phyloP scores from a whole-genome alignment of 2,888 invertebrate genomes.

The Platycheirus albimanus region DNA sequence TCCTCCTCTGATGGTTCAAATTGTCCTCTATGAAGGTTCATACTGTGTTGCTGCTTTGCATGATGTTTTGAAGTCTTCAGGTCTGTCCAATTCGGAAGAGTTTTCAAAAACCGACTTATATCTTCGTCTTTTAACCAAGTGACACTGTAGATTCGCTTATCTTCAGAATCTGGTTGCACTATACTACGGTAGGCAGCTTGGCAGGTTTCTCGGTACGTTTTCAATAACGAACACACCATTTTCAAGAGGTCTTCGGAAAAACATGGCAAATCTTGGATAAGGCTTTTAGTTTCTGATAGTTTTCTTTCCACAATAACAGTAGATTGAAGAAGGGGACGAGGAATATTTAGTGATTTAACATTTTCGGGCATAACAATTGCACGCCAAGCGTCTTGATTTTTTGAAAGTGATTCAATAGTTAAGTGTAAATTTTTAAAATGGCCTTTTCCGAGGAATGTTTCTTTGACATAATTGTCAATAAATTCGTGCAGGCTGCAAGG shows the following conservation, averaged over 20 bases:
- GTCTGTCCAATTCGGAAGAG: constrained; percentile 91
- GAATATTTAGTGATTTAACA: constrained; percentile 85
- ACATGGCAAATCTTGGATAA: constrained; percentile 88
- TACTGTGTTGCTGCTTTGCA: constrained; percentile 77
- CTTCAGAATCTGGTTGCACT: constrained; percentile 90
- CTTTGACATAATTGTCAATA: constrained; percentile 93
- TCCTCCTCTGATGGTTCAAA: constrained; percentile 87
- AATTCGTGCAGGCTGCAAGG: constrained; percentile 92
- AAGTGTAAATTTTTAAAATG: constrained; percentile 84
- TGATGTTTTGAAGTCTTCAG: constrained; percentile 83
- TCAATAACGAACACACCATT: constrained; percentile 88
- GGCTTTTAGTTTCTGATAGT: constrained; percentile 85
- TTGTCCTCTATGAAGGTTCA: constrained; percentile 79
- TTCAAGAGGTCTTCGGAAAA: constrained; percentile 90
- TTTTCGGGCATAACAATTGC: constrained; percentile 88
- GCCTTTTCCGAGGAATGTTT: constrained; percentile 92
- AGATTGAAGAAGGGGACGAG: constrained; percentile 88
- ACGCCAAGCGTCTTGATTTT: constrained; percentile 91
- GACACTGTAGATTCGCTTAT: constrained; percentile 91
- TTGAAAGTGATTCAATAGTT: constrained; percentile 88
- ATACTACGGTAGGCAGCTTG: constrained; percentile 89
- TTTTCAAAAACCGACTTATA: constrained; percentile 94
- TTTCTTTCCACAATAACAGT: constrained; percentile 88
- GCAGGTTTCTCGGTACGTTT: constrained; percentile 89
- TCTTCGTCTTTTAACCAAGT: constrained; percentile 97